These are phyloP conservation scores for Microctonus brassicae DNA, from an alignment of 2,888 invertebrate genomes.

Conservation along the genomic window DNA sequence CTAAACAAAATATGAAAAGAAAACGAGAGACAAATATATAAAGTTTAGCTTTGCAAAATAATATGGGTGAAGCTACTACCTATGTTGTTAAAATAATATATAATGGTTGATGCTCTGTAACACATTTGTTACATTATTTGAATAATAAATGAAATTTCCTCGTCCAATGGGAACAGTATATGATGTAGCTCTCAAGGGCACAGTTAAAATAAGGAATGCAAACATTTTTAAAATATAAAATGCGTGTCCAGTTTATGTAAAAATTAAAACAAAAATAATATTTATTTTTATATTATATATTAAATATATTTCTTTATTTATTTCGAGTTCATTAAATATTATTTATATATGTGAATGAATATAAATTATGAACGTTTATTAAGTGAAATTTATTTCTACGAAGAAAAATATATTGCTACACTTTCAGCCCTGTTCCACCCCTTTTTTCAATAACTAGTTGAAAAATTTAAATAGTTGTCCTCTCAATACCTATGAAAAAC, in stretches of 20 bases:
- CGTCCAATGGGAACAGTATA: conserved; percentile 16
- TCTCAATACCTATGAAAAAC: neutral
- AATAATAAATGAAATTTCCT: conserved; percentile 58
- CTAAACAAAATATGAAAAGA: neutral
- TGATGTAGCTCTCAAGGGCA: neutral
- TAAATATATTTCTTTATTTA: too few species aligned
- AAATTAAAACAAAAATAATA: too few species aligned
- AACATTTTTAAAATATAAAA: too few species aligned
- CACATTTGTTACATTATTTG: conserved; percentile 55
- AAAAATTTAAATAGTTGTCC: neutral
- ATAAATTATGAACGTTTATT: too few species aligned
- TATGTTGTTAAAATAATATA: conserved; percentile 38
- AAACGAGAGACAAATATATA: too few species aligned
- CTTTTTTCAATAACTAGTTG: neutral
- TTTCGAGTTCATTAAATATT: too few species aligned
- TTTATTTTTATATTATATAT: too few species aligned
- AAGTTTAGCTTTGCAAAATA: too few species aligned
- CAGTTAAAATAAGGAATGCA: neutral
- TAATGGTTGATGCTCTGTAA: conserved; percentile 32
- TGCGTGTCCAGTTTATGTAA: too few species aligned
- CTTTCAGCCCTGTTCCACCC: neutral
- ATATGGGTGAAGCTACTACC: too few species aligned
- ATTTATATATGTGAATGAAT: too few species aligned
- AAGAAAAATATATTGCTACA: neutral
- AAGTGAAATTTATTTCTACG: neutral